Evolutionary conservation across 2,888 invertebrate species (phyloP).

Genomic region (Synanthedon andrenaeformis): DNA sequence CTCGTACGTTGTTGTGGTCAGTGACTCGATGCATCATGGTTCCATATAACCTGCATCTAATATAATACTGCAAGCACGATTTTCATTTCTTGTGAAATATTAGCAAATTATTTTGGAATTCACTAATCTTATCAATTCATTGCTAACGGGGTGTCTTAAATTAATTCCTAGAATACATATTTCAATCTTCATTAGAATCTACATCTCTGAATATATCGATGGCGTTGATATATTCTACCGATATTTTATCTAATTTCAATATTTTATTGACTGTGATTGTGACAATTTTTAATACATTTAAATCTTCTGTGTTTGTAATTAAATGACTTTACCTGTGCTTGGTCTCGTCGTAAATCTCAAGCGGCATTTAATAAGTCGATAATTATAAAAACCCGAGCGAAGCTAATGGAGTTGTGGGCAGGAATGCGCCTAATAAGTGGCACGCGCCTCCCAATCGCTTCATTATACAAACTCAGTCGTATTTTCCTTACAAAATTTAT

Average conservation of each 20-base stretch:
- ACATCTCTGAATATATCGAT: background rate
- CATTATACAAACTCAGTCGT: constrained; percentile 52
- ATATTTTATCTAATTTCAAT: background rate
- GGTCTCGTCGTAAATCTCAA: constrained; percentile 39
- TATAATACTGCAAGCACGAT: constrained; percentile 17
- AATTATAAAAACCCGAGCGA: constrained; percentile 43
- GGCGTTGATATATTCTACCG: background rate
- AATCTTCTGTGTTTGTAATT: constrained; percentile 26
- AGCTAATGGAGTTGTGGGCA: constrained; percentile 26
- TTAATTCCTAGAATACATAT: background rate
- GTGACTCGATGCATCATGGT: constrained; percentile 45
- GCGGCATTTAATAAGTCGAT: constrained; percentile 46
- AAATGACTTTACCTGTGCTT: constrained; percentile 30
- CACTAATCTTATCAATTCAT: background rate
- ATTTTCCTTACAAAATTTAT: constrained; percentile 40
- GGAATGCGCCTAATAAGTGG: constrained; percentile 37
- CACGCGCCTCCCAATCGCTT: constrained; percentile 52
- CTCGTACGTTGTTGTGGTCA: constrained; percentile 61
- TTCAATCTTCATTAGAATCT: background rate
- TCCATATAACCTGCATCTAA: constrained; percentile 18
- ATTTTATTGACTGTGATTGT: constrained; percentile 9
- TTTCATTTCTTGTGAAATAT: background rate
- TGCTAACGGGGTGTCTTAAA: background rate
- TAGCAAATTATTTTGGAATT: background rate
- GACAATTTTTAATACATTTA: constrained; percentile 16